A percentile compares a stretch with the other conserved stretches of the same genome.
Conservation (phyloP, 2,113 vertebrate species). For the Brachyistius frenatus region DNA sequence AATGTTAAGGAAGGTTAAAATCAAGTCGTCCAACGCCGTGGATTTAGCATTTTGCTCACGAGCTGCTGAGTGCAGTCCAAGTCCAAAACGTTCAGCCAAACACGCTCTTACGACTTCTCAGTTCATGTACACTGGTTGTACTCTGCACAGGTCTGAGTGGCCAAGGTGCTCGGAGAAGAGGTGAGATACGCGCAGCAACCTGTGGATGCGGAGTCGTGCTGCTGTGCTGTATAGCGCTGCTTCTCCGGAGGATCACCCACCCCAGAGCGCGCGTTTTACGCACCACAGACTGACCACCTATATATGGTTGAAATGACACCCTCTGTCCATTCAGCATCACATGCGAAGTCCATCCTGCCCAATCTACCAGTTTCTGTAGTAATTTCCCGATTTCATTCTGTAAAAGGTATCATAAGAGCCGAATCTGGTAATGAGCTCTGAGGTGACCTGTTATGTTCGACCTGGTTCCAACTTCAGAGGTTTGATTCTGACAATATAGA, state of each 20-base stretch:
- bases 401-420: neutral
- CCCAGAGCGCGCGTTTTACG: slow-evolving; percentile 75
- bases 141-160: neutral
- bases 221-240: slow-evolving; percentile 25
- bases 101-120: neutral
- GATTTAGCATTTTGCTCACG: slow-evolving; percentile 27
- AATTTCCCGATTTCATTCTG: neutral
- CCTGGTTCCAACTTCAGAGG: slow-evolving; percentile 30
- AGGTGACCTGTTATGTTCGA: slow-evolving; percentile 18
- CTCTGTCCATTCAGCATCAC: neutral
- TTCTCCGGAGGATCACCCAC: slow-evolving; percentile 66
- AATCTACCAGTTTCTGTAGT: neutral
- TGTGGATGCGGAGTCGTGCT: slow-evolving; percentile 63
- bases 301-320: neutral
- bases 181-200: slow-evolving; percentile 53
- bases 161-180: slow-evolving; percentile 5
- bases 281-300: slow-evolving; percentile 24
- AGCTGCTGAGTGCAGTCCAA: neutral
- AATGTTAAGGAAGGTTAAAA: neutral
- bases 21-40: neutral
- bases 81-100: neutral
- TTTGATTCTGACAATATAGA: slow-evolving; percentile 47
- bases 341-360: neutral
- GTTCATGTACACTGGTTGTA: neutral
- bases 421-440: neutral